phyloP scores from a whole-genome alignment of 2,797 vertebrate species.

The Labroides dimidiatus region DNA sequence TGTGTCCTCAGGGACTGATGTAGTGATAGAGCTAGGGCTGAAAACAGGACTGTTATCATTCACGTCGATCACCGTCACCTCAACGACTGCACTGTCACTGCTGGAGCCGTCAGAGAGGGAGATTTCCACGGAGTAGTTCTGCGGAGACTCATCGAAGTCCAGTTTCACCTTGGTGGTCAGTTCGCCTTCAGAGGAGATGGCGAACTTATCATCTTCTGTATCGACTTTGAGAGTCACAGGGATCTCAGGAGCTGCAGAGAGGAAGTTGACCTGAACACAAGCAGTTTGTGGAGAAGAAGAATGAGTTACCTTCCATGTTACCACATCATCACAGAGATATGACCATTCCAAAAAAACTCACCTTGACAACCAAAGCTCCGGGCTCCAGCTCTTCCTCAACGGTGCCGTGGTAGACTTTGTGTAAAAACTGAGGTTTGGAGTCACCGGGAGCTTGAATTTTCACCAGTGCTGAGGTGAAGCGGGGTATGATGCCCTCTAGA shows the following conservation, averaged over 20 bases:
- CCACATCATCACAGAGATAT: neutral
- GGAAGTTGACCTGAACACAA: slow-evolving; percentile 74
- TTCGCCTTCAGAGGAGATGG: slow-evolving; percentile 64
- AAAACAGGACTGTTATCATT: slow-evolving; percentile 86
- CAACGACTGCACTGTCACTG: slow-evolving; percentile 68
- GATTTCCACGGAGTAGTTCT: slow-evolving; percentile 74
- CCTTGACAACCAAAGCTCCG: slow-evolving; percentile 68
- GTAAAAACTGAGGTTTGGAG: slow-evolving; percentile 78
- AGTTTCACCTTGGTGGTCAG: slow-evolving; percentile 74
- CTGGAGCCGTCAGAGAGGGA: slow-evolving; percentile 78
- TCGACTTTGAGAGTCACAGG: slow-evolving; percentile 51
- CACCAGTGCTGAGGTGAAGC: slow-evolving; percentile 74
- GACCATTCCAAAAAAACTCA: slow-evolving; percentile 44
- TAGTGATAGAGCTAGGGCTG: neutral
- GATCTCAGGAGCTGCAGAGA: accelerated
- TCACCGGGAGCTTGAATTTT: slow-evolving; percentile 76
- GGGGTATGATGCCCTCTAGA: slow-evolving; percentile 76
- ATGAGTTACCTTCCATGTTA: too few relatives aligned
- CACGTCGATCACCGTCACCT: slow-evolving; percentile 80
- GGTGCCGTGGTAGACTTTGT: slow-evolving; percentile 62
- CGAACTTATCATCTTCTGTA: slow-evolving; percentile 70
- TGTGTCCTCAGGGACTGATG: slow-evolving; percentile 58
- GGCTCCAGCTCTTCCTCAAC: slow-evolving; percentile 76
- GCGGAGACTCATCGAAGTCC: slow-evolving; percentile 78
- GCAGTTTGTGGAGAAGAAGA: neutral